Conservation (phyloP, 2,797 vertebrate species). For the Acanthurus leucopareius region DNA sequence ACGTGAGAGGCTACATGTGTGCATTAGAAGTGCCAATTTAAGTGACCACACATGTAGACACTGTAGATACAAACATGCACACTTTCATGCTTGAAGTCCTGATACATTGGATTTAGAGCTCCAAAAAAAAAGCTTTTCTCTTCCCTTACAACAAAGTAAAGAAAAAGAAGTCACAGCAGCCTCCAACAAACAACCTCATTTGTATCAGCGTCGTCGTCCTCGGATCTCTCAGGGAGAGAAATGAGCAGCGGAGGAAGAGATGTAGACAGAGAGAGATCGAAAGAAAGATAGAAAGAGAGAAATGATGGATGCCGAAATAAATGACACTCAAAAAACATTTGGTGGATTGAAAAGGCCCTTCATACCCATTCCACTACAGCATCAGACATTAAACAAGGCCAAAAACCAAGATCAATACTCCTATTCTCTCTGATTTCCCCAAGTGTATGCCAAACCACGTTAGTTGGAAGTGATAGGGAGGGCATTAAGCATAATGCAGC, state of each 20-base stretch:
- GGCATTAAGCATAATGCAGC: slow-evolving; percentile 72
- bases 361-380: slow-evolving; percentile 56
- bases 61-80: slow-evolving; percentile 9
- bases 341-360: slow-evolving; percentile 64
- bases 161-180: slow-evolving; percentile 32
- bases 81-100: slow-evolving; percentile 30
- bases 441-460: slow-evolving; percentile 71
- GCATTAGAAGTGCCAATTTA: not conserved
- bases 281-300: slow-evolving; percentile 20
- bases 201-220: slow-evolving; percentile 47
- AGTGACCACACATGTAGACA: not conserved
- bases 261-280: slow-evolving; percentile 18
- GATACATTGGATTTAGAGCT: slow-evolving; percentile 21
- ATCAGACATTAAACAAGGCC: slow-evolving; percentile 53
- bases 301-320: slow-evolving; percentile 53
- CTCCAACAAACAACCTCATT: slow-evolving; percentile 57
- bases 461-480: slow-evolving; percentile 68
- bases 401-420: slow-evolving; percentile 70
- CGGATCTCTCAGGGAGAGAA: slow-evolving; percentile 35
- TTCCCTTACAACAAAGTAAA: slow-evolving; percentile 50
- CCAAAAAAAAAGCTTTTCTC: slow-evolving; percentile 33
- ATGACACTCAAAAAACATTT: slow-evolving; percentile 61
- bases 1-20: not conserved
- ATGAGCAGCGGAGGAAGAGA: slow-evolving; percentile 30
- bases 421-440: slow-evolving; percentile 65